Evolutionary conservation across 1,140 invertebrate genomes (phyloP).

Genomic region (Bemisia tabaci): DNA sequence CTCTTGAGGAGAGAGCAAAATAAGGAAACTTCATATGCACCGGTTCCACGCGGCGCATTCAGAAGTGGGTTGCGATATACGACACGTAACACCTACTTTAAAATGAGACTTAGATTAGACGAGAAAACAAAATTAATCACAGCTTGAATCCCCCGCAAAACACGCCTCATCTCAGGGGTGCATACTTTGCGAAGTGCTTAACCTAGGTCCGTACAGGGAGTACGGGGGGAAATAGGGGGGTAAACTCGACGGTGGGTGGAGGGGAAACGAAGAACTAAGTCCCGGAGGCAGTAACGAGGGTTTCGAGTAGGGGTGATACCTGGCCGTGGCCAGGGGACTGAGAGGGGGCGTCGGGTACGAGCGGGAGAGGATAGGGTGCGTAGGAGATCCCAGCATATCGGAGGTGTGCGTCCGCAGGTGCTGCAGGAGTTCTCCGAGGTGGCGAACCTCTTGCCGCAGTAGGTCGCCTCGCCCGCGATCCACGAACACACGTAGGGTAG

Average conservation of each 20-base stretch:
- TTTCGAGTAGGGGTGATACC: slow-evolving; percentile 85
- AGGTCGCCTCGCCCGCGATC: slow-evolving; percentile 68
- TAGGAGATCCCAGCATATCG: slow-evolving; percentile 11
- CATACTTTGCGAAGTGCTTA: not conserved
- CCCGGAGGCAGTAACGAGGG: slow-evolving; percentile 45
- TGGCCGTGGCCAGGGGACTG: slow-evolving; percentile 72
- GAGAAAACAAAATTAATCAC: not conserved
- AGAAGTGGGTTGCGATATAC: no score
- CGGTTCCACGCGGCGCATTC: no score
- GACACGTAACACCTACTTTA: not conserved
- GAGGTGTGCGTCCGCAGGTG: slow-evolving; percentile 84
- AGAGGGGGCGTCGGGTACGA: slow-evolving; percentile 35
- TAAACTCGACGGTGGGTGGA: not conserved
- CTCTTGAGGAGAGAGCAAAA: no score
- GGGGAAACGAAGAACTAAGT: not conserved
- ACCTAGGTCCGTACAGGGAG: not conserved
- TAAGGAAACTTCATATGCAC: no score
- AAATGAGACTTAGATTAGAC: not conserved
- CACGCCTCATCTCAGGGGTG: not conserved
- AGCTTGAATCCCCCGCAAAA: not conserved
- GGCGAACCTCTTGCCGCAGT: slow-evolving; percentile 87
- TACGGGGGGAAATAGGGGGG: not conserved
- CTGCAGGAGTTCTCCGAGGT: slow-evolving; percentile 89
- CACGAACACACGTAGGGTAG: slow-evolving; percentile 83
- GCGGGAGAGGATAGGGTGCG: slow-evolving; percentile 35